Percentiles rank a stretch among this genome's conserved stretches.
These are phyloP conservation scores for Crotalus horridus DNA, from an alignment of 2,113 vertebrate species.

Conservation along the genomic window DNA sequence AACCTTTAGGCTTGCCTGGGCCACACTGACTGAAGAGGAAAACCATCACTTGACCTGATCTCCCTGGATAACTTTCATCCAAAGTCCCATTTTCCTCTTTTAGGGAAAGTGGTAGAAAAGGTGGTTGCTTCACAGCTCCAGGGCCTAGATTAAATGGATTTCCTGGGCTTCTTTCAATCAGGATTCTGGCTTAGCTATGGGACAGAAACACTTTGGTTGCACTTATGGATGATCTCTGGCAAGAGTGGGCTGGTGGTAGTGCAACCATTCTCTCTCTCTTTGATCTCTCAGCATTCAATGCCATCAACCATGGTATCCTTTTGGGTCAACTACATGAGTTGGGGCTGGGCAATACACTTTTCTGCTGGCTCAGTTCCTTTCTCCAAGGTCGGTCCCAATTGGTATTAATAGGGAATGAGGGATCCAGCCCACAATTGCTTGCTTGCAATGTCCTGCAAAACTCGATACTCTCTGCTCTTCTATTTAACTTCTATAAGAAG, in stretches of 20 bases:
- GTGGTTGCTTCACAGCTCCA: not conserved
- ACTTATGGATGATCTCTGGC: not conserved
- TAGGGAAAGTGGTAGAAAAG: not conserved
- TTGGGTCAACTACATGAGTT: no score
- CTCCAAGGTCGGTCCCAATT: not conserved
- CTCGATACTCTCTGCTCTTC: not conserved
- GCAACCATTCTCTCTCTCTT: not conserved
- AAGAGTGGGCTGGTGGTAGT: not conserved
- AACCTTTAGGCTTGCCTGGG: not conserved
- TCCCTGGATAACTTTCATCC: not conserved
- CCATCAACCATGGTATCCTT: not conserved
- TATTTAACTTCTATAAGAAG: not conserved
- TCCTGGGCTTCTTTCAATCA: not conserved
- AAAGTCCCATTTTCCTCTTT: not conserved
- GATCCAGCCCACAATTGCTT: not conserved
- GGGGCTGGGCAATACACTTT: not conserved
- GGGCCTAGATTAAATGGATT: not conserved
- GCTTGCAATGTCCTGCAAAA: not conserved
- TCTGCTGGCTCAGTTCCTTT: not conserved
- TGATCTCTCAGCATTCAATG: not conserved
- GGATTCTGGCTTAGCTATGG: not conserved
- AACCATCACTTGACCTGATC: not conserved
- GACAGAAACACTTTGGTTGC: not conserved
- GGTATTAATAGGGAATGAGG: not conserved
- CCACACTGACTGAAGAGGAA: not conserved